Evolutionary conservation across 1,140 invertebrate genomes (phyloP), one percentile per base, ranked within the genome.

Genomic region (Zaprionus taronus): DNA sequence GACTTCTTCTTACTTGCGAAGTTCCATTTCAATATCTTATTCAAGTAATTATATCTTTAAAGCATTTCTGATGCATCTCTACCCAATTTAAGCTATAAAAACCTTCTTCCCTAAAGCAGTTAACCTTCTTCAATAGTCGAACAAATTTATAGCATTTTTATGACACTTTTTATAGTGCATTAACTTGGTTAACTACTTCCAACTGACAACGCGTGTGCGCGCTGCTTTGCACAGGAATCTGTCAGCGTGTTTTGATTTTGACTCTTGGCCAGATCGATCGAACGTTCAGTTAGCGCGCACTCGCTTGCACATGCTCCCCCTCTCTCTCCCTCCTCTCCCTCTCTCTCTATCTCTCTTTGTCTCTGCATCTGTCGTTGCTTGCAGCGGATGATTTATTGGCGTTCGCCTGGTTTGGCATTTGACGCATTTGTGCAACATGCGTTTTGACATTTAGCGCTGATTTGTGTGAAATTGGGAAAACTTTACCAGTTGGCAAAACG

Each of bases 341-440:
- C 53, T 56, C 20, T 20, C 31, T 20, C 36, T 47, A 31, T 53
- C 14, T 31, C 28, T 11, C 2, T 34, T 2, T 11, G 44, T n/a
- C n/a, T 24, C 41, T 53, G 28, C 17, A 41, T 17, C 28, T 36
- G 49, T 31, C 15, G 3, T 17, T 47, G 11, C 51, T 36, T 56
- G 74, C 47, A 53, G 53, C 58, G 67, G 79, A 90, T 90, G 85
- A 90, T 90, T 90, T 90, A 90, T 90, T 90, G 86, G 44, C 71
- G 51, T 64, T 91, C 64, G 80, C 77, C 73, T 67, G 80, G 79
- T 90, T 77, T 82, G 85, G 84, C 84, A 90, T 90, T 90, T 89
- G 81, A 90, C 81, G 85, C 79, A 90, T 89, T 90, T 89, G 85
- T 89, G 85, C 86, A 90, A 91, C 85, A 90, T 91, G 85, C 86